Evolutionary conservation across 35 echinoderm and acorn worm genomes (phyloP).

Genomic region (Anneissia japonica): DNA sequence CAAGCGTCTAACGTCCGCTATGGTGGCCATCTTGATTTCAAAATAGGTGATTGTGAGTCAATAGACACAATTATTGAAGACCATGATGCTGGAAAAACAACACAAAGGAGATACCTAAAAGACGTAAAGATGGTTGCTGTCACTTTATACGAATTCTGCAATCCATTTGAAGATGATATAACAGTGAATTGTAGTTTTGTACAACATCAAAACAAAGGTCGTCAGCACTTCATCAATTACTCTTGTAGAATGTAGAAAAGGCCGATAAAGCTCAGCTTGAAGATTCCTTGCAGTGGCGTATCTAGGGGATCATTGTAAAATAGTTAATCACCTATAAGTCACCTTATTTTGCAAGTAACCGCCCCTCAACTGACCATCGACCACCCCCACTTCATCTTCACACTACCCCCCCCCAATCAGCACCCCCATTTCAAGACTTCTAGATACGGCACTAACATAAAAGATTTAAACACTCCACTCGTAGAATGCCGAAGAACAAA

Average conservation of each 20-base stretch:
- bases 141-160: not conserved
- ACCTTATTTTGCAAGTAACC: too few relatives aligned
- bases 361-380: too few relatives aligned
- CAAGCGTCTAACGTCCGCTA: too few relatives aligned
- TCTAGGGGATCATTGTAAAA: too few relatives aligned
- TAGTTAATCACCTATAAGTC: too few relatives aligned
- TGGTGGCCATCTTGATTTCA: too few relatives aligned
- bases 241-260: not conserved
- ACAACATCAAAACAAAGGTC: not conserved
- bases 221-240: not conserved
- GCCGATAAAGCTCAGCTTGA: not conserved
- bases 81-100: not conserved
- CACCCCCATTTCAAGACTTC: too few relatives aligned
- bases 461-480: not conserved
- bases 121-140: not conserved
- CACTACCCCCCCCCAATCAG: too few relatives aligned
- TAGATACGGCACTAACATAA: not conserved
- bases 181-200: not conserved
- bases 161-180: not conserved
- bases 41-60: not conserved
- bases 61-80: not conserved
- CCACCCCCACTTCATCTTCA: too few relatives aligned
- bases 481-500: not conserved
- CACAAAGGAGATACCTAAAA: not conserved
- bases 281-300: not conserved